Evolutionary conservation across 1,140 invertebrate species (phyloP).

Genomic region (Drosophila asahinai): DNA sequence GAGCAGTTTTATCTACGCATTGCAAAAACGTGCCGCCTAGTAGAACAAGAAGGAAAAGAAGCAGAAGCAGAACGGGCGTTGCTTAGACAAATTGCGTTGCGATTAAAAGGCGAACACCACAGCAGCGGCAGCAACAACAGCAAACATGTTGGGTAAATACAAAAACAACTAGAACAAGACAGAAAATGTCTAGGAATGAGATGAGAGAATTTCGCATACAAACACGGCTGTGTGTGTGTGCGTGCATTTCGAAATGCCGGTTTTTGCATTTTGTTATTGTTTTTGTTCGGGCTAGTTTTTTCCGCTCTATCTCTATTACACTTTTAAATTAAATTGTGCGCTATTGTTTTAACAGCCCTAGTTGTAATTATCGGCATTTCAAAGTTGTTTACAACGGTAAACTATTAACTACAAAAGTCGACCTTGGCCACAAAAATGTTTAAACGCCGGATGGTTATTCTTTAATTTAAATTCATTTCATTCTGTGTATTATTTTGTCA

Average conservation of each 20-base stretch:
- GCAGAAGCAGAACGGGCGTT: conserved; percentile 65
- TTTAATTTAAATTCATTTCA: conserved; percentile 57
- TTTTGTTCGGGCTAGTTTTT: conserved; percentile 56
- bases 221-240: conserved; percentile 1
- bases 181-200: conserved; percentile 13
- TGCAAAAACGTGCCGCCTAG: conserved; percentile 68
- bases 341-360: conserved; percentile 15
- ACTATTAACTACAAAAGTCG: not conserved
- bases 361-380: not conserved
- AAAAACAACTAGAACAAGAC: conserved; percentile 32
- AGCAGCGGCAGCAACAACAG: conserved; percentile 34
- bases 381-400: not conserved
- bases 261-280: conserved; percentile 67
- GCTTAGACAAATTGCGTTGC: conserved; percentile 82
- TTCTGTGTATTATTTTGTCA: conserved; percentile 36
- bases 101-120: conserved; percentile 62
- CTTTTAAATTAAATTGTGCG: not conserved
- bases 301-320: conserved; percentile 42
- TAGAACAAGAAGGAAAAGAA: conserved; percentile 52
- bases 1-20: conserved; percentile 65
- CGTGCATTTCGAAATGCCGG: conserved; percentile 69
- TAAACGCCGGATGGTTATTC: conserved; percentile 31
- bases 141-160: conserved; percentile 82
- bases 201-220: conserved; percentile 29
- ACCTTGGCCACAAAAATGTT: conserved; percentile 13